Percentiles rank a stretch among this genome's conserved stretches.
Conservation (phyloP, 2,797 vertebrate genomes). For the Crenuchus spilurus region DNA sequence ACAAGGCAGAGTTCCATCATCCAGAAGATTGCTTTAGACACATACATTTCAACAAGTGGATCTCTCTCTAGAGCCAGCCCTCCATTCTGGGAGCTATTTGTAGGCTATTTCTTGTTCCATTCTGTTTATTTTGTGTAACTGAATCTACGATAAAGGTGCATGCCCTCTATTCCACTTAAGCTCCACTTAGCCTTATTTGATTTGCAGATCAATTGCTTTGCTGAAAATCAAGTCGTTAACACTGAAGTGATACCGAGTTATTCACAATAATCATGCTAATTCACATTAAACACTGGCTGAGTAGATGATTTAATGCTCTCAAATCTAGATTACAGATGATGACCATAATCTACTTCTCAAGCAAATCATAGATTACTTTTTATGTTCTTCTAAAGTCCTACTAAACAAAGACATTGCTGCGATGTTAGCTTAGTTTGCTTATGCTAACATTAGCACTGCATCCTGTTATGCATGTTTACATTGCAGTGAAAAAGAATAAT, state of each 20-base stretch:
- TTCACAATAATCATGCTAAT: too few relatives aligned
- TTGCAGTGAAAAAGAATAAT: too few relatives aligned
- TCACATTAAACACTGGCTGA: too few relatives aligned
- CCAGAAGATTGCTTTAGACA: slow-evolving; percentile 32
- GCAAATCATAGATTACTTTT: too few relatives aligned
- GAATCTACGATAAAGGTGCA: slow-evolving; percentile 4
- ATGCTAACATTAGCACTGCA: too few relatives aligned
- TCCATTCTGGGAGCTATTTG: slow-evolving; percentile 13
- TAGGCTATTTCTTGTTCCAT: slow-evolving; percentile 15
- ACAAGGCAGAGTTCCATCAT: slow-evolving; percentile 18
- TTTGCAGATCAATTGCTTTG: slow-evolving; percentile 7
- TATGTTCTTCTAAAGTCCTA: too few relatives aligned
- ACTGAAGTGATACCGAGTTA: neutral
- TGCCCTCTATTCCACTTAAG: slow-evolving; percentile 2
- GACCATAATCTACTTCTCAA: too few relatives aligned
- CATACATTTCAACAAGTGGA: slow-evolving; percentile 11
- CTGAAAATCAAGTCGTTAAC: neutral
- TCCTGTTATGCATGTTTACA: too few relatives aligned
- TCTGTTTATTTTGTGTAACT: slow-evolving; percentile 6
- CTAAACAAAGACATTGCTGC: too few relatives aligned
- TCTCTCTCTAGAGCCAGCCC: neutral
- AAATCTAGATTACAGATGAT: too few relatives aligned
- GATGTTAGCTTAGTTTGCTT: too few relatives aligned
- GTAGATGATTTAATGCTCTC: too few relatives aligned
- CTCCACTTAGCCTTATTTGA: slow-evolving; percentile 18